Evolutionary conservation across 2,113 vertebrate species (phyloP).

Genomic region (Saccopteryx leptura): DNA sequence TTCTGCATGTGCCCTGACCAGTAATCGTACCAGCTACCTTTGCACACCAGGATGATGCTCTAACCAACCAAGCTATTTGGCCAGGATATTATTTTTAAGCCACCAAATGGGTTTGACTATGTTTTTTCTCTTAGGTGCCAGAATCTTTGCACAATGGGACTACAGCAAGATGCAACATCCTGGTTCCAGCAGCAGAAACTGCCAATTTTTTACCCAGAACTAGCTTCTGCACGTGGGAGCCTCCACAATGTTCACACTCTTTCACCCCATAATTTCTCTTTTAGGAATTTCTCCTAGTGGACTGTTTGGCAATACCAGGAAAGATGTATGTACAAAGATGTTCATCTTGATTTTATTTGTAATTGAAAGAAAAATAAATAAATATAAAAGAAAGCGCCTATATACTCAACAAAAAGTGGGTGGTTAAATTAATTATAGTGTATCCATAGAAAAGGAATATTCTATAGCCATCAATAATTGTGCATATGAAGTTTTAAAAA

Average conservation of each 20-base stretch:
- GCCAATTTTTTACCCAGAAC: background rate
- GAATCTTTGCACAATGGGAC: background rate
- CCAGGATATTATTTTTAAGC: background rate
- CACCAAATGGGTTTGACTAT: background rate
- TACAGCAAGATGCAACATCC: accelerated
- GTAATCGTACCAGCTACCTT: too few relatives aligned
- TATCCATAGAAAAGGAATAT: background rate
- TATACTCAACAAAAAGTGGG: background rate
- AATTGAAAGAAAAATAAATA: slow-evolving; percentile 6
- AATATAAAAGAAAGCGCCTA: background rate
- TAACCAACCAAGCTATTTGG: too few relatives aligned
- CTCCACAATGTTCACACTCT: background rate
- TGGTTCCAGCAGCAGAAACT: background rate
- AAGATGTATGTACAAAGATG: background rate
- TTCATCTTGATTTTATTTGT: background rate
- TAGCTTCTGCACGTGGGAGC: background rate
- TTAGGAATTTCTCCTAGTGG: slow-evolving; percentile 8
- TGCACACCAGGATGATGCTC: too few relatives aligned
- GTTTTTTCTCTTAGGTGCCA: background rate
- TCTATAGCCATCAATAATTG: background rate
- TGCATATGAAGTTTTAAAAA: background rate
- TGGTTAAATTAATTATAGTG: background rate
- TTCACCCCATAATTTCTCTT: background rate
- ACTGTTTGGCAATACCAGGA: background rate
- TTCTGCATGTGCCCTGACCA: too few relatives aligned